Conservation (phyloP, 2,888 invertebrate genomes). For the Eledona agricola region DNA sequence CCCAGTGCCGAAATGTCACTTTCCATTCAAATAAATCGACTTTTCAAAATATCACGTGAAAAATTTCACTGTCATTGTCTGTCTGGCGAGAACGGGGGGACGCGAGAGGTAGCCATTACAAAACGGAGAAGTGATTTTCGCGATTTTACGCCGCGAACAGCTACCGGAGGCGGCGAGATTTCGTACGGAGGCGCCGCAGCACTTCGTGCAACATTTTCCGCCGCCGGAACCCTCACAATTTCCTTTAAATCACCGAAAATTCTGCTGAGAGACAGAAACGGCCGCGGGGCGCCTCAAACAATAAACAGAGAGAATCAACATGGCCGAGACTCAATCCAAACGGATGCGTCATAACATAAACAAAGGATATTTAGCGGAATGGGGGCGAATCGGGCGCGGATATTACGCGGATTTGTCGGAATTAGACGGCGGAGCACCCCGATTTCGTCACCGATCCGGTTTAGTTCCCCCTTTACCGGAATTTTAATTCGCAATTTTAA, state of each 20-base stretch:
- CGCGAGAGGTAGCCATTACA: constrained; percentile 74
- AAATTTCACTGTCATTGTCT: constrained; percentile 70
- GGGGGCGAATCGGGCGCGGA: neutral
- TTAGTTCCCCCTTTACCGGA: constrained; percentile 10
- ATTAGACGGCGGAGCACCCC: neutral
- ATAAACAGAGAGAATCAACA: constrained; percentile 62
- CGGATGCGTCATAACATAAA: constrained; percentile 46
- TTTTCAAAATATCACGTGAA: constrained; percentile 60
- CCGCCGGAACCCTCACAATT: constrained; percentile 38
- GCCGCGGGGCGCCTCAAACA: constrained; percentile 63
- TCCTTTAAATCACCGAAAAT: constrained; percentile 40
- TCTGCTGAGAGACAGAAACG: constrained; percentile 51
- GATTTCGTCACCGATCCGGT: neutral
- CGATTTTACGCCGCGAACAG: constrained; percentile 11
- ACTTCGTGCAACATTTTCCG: constrained; percentile 42
- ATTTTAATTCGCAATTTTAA: constrained; percentile 38
- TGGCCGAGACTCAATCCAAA: constrained; percentile 54
- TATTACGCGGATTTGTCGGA: constrained; percentile 1
- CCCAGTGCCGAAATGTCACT: constrained; percentile 44
- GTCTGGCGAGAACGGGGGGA: constrained; percentile 72
- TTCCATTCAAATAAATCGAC: constrained; percentile 49
- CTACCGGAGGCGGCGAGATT: constrained; percentile 43
- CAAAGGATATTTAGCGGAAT: constrained; percentile 39
- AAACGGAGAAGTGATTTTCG: constrained; percentile 57
- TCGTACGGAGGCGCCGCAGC: constrained; percentile 47